Evolutionary conservation across 2,113 vertebrate genomes (phyloP).

Genomic region (Prinia subflava): DNA sequence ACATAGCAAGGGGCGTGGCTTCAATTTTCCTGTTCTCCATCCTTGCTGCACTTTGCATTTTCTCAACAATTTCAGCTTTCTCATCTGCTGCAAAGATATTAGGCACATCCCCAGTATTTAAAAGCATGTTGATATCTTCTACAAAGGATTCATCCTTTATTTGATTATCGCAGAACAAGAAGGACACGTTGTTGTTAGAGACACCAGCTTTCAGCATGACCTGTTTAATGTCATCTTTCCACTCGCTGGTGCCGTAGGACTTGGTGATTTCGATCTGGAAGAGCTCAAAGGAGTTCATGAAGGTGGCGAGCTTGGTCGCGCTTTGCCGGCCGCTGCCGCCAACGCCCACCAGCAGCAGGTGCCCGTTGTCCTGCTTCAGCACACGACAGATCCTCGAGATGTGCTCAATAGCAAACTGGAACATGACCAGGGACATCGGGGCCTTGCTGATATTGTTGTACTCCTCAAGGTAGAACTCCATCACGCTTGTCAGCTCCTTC

Average conservation of each 20-base stretch:
- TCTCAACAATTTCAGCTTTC: constrained; percentile 87
- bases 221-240: constrained; percentile 88
- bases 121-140: constrained; percentile 90
- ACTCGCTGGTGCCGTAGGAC: constrained; percentile 80
- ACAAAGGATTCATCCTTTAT: constrained; percentile 89
- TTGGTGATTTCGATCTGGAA: constrained; percentile 91
- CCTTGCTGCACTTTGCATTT: constrained; percentile 81
- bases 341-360: constrained; percentile 86
- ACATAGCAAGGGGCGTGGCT: constrained; percentile 84
- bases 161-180: constrained; percentile 87
- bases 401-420: constrained; percentile 91
- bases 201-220: constrained; percentile 85
- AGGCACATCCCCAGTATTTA: constrained; percentile 90
- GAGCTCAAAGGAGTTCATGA: constrained; percentile 82
- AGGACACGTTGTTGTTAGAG: constrained; percentile 75
- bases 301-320: constrained; percentile 83
- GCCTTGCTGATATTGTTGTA: constrained; percentile 89
- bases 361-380: constrained; percentile 88
- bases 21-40: constrained; percentile 82
- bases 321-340: constrained; percentile 89
- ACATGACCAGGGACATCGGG: constrained; percentile 92
- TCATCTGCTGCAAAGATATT: constrained; percentile 90
- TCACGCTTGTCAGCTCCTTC: constrained; percentile 74
- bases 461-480: constrained; percentile 89
- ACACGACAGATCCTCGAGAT: constrained; percentile 90